phyloP scores from a whole-genome alignment of 2,888 invertebrate species.

The Trichacis sp. region DNA sequence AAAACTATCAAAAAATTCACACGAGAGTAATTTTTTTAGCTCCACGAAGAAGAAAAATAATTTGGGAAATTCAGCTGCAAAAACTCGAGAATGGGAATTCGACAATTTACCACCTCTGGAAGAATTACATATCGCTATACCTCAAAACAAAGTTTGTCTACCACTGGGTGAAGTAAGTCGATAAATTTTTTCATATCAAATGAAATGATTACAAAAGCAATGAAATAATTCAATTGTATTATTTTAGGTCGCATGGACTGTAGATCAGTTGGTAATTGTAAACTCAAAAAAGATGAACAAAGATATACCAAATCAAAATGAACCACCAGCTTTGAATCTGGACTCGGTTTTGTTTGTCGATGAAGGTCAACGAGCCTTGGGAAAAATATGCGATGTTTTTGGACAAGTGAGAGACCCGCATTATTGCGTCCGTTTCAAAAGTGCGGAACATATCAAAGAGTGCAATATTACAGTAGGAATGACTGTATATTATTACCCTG shows the following conservation, averaged over 20 bases:
- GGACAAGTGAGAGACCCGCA: slow-evolving; percentile 88
- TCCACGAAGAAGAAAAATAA: too few relatives aligned
- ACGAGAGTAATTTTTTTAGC: too few relatives aligned
- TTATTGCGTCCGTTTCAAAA: slow-evolving; percentile 93
- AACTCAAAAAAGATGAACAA: slow-evolving; percentile 70
- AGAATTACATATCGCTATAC: slow-evolving; percentile 83
- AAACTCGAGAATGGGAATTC: slow-evolving; percentile 71
- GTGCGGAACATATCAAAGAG: slow-evolving; percentile 78
- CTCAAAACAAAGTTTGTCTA: slow-evolving; percentile 77
- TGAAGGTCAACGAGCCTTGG: slow-evolving; percentile 80
- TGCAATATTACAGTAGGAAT: slow-evolving; percentile 77
- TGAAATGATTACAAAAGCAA: too few relatives aligned
- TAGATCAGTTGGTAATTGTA: slow-evolving; percentile 76
- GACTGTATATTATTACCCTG: slow-evolving; percentile 86
- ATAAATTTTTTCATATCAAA: slow-evolving; percentile 2
- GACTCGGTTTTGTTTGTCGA: slow-evolving; percentile 90
- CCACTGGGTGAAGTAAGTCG: slow-evolving; percentile 77
- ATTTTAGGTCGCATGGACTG: slow-evolving; percentile 69
- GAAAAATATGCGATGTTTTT: slow-evolving; percentile 91
- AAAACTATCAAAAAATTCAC: too few relatives aligned
- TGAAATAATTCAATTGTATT: too few relatives aligned
- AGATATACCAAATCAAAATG: slow-evolving; percentile 65
- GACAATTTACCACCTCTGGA: slow-evolving; percentile 86
- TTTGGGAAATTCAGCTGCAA: too few relatives aligned
- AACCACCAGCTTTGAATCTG: slow-evolving; percentile 83